Conservation (phyloP, 2,888 invertebrate species). For the Subacronicta megacephala region DNA sequence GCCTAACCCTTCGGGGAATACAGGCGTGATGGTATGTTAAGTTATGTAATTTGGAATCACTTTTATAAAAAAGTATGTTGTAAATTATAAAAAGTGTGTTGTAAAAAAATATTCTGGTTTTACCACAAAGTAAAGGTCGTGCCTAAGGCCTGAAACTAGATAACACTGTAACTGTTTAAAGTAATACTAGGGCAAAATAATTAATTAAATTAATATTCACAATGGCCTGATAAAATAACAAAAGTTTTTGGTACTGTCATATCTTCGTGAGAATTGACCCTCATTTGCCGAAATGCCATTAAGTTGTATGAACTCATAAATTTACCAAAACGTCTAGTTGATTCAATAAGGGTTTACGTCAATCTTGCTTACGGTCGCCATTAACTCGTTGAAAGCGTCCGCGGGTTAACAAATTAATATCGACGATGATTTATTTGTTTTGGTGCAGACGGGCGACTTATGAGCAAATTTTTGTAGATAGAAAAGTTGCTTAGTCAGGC, state of each 20-base stretch:
- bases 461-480: neutral
- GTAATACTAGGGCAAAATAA: no score
- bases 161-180: no score
- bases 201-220: no score
- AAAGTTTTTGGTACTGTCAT: slow-evolving; percentile 5
- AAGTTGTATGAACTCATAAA: slow-evolving; percentile 22
- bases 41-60: no score
- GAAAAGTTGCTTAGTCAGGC: no score
- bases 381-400: slow-evolving; percentile 11
- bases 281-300: slow-evolving; percentile 21
- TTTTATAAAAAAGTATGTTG: no score
- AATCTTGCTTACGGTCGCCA: slow-evolving; percentile 31
- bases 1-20: no score
- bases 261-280: neutral
- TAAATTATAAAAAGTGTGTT: no score
- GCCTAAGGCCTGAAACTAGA: no score
- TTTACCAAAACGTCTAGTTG: slow-evolving; percentile 16
- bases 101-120: no score
- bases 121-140: no score
- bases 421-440: slow-evolving; percentile 38
- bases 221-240: neutral
- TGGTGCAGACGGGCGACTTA: slow-evolving; percentile 3
- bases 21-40: no score
- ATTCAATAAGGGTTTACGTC: slow-evolving; percentile 39
- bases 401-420: slow-evolving; percentile 35